Base-by-base conservation (phyloP, 1,140 invertebrate genomes). In the Maniola jurtina region DNA sequence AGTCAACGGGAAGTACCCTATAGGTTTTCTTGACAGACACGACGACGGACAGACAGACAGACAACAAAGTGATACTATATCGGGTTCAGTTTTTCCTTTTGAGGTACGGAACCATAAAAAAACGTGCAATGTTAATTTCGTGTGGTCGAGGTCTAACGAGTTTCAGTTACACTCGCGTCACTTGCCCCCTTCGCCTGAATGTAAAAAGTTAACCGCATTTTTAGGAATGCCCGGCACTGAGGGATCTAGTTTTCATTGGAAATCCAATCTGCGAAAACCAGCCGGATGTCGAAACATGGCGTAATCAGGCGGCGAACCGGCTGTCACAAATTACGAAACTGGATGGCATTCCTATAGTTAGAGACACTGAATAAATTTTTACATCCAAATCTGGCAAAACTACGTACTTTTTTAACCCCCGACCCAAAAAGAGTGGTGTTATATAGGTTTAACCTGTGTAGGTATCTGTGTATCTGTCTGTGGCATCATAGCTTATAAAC, bases 301-400 rank as follows among this genome's bases (percentile, higher is more conserved):
- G 93, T 73, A 88, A 91, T 5, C 94, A 97, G 81, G 95, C 95
- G 1, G 91, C 93, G 13, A 94, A 94, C 74, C 93, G 94, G 58
- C 89, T 98, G 13, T 94, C 94, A 38, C 94, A 94, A 78, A 90
- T 98, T 4, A 96, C 94, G 76, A 98, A 97, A 88, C 90, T 98
- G 5, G 97, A 98, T 87, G 97, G 97, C 0, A 94, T 95, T 71
- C 93, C 95, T 0, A 91, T 96, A 55, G 84, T 95, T 64, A 91
- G 93, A 70, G 83, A 85, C 25, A 70, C 68, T 33, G 75, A 79
- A 63, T 77, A 70, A 69, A 35, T 38, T 58, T 25, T 52, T 11
- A 52, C 6, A 38, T 25, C 25, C 25, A 25, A 1, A 4, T 25
- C 25, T 25, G 25, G 25, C 25, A 25, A 25, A 25, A 4, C 25